phyloP scores from a whole-genome alignment of 2,888 invertebrate species.

The Sesia apiformis region DNA sequence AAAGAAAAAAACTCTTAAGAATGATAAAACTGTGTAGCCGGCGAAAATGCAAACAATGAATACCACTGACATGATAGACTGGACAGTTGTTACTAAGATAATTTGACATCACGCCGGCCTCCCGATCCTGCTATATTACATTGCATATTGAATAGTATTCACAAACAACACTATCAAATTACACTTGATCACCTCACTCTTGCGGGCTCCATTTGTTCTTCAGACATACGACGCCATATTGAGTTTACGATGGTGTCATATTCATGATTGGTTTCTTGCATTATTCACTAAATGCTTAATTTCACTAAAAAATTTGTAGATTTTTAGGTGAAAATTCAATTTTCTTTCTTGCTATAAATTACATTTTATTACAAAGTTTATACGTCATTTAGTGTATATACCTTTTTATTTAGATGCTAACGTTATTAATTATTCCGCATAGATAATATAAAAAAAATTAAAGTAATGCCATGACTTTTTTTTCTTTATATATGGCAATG shows the following conservation, averaged over 20 bases:
- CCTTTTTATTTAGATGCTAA: too few relatives aligned
- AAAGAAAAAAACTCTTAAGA: constrained; percentile 12
- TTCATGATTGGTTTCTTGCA: constrained; percentile 51
- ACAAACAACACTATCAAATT: constrained; percentile 9
- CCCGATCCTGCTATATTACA: background rate
- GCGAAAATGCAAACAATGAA: background rate
- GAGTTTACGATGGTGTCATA: constrained; percentile 57
- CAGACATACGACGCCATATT: constrained; percentile 58
- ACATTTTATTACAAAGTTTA: too few relatives aligned
- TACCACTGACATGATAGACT: too few relatives aligned
- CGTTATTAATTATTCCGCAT: too few relatives aligned
- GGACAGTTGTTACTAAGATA: too few relatives aligned
- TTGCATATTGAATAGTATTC: constrained; percentile 1
- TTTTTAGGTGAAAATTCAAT: too few relatives aligned
- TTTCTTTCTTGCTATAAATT: too few relatives aligned
- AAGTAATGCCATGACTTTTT: too few relatives aligned
- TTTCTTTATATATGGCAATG: too few relatives aligned
- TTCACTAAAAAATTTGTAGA: constrained; percentile 37
- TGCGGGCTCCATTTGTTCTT: constrained; percentile 41
- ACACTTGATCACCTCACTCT: constrained; percentile 41
- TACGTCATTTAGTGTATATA: too few relatives aligned
- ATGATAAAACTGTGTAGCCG: constrained; percentile 2
- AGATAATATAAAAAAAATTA: too few relatives aligned
- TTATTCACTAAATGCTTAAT: constrained; percentile 25
- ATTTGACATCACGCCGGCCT: too few relatives aligned